phyloP scores from a whole-genome alignment of 2,797 vertebrate genomes.

The Sebastes ruberrimus region DNA sequence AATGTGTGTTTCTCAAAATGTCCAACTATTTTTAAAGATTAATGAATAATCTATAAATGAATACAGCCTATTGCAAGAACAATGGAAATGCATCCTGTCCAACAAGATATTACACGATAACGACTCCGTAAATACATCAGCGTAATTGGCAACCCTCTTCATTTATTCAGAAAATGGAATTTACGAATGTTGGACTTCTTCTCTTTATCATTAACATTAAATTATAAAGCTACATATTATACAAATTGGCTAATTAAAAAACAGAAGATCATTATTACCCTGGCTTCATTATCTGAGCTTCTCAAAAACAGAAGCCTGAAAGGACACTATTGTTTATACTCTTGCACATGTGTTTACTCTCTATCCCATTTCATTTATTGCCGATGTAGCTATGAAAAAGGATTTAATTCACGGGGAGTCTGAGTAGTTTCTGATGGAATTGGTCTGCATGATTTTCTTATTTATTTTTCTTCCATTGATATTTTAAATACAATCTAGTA shows the following conservation, averaged over 20 bases:
- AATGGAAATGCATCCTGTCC: not conserved
- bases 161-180: conserved; percentile 2
- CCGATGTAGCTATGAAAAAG: conserved; percentile 8
- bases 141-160: not conserved
- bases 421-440: conserved; percentile 37
- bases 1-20: not conserved
- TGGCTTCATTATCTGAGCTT: conserved; percentile 16
- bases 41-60: not conserved
- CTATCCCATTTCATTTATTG: conserved; percentile 11
- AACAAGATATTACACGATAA: not conserved
- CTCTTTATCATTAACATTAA: not conserved
- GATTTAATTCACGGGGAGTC: conserved; percentile 32
- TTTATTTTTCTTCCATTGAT: not conserved
- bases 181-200: not conserved
- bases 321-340: conserved; percentile 11
- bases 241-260: conserved; percentile 39
- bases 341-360: conserved; percentile 1
- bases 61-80: not conserved
- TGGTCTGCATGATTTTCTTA: conserved; percentile 8
- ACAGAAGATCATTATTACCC: conserved; percentile 21
- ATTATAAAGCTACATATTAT: conserved; percentile 7
- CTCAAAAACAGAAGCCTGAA: conserved; percentile 20
- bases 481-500: conserved; percentile 41
- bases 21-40: not conserved
- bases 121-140: not conserved